phyloP scores from a whole-genome alignment of 2,113 vertebrate species.

The Spermophilus dauricus region DNA sequence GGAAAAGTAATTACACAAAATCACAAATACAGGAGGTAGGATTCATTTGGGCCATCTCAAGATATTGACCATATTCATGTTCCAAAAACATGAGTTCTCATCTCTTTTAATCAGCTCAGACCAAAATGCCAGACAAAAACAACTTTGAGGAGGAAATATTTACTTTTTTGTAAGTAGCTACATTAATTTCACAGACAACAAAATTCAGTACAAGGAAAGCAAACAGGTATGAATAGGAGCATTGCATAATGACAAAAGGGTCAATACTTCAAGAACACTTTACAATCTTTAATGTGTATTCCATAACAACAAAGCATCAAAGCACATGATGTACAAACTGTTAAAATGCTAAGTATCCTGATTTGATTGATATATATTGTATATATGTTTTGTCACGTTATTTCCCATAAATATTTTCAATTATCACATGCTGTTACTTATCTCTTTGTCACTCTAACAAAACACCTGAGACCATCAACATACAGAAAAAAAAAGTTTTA shows the following conservation, averaged over 20 bases:
- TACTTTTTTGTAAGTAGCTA: not conserved
- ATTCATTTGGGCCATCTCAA: not conserved
- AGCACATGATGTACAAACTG: not conserved
- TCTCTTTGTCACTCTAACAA: too few relatives aligned
- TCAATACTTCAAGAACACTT: not conserved
- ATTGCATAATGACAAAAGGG: not conserved
- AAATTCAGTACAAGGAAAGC: not conserved
- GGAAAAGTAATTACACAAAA: not conserved
- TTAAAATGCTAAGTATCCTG: too few relatives aligned
- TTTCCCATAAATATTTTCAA: too few relatives aligned
- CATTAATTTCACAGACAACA: not conserved
- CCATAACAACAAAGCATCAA: not conserved
- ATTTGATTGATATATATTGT: too few relatives aligned
- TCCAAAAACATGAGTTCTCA: not conserved
- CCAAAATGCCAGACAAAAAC: too few relatives aligned
- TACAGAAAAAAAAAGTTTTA: too few relatives aligned
- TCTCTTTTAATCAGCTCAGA: too few relatives aligned
- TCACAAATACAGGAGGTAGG: not conserved
- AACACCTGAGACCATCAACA: too few relatives aligned
- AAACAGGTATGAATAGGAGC: not conserved
- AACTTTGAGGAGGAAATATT: too few relatives aligned
- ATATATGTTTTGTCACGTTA: too few relatives aligned
- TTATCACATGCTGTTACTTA: too few relatives aligned
- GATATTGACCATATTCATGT: not conserved
- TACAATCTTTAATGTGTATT: too few relatives aligned